Evolutionary conservation across 2,797 vertebrate genomes (phyloP).

Genomic region (Siniperca undulata): DNA sequence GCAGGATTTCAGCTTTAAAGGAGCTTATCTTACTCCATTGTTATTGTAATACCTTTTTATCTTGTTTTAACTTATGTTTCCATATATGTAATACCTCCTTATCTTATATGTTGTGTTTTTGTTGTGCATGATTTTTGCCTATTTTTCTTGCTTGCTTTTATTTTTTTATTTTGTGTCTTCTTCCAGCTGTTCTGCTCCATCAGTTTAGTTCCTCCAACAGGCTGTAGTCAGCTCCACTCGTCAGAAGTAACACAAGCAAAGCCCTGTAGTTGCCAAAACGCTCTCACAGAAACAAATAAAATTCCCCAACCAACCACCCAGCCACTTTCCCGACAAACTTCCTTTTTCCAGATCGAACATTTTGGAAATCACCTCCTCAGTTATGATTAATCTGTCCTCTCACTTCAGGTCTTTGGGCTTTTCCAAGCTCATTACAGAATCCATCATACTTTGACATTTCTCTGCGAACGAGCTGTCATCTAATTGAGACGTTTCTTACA

Average conservation of each 20-base stretch:
- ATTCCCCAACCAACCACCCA: background rate
- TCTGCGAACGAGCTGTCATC: conserved; percentile 18
- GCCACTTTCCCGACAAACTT: background rate
- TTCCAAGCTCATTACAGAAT: conserved; percentile 33
- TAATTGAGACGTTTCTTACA: conserved; percentile 40
- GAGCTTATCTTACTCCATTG: too few relatives aligned
- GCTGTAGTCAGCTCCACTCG: background rate
- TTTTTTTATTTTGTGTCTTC: background rate
- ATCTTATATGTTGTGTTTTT: too few relatives aligned
- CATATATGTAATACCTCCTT: too few relatives aligned
- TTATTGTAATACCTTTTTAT: too few relatives aligned
- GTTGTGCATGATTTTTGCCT: too few relatives aligned
- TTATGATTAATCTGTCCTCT: conserved; percentile 20
- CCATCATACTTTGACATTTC: conserved; percentile 30
- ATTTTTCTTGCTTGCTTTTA: too few relatives aligned
- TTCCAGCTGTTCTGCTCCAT: conserved; percentile 17
- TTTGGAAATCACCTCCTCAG: background rate
- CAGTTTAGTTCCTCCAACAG: conserved; percentile 2
- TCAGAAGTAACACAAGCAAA: background rate
- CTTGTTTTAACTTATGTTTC: too few relatives aligned
- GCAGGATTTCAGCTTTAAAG: too few relatives aligned
- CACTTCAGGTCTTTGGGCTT: conserved; percentile 4
- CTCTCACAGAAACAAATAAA: background rate
- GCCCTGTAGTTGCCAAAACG: background rate
- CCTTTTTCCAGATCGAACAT: background rate